Percentiles rank a stretch among this genome's conserved stretches.
These are phyloP conservation scores for Argyra leucocephala DNA, from an alignment of 2,888 invertebrate genomes.

Conservation along the genomic window DNA sequence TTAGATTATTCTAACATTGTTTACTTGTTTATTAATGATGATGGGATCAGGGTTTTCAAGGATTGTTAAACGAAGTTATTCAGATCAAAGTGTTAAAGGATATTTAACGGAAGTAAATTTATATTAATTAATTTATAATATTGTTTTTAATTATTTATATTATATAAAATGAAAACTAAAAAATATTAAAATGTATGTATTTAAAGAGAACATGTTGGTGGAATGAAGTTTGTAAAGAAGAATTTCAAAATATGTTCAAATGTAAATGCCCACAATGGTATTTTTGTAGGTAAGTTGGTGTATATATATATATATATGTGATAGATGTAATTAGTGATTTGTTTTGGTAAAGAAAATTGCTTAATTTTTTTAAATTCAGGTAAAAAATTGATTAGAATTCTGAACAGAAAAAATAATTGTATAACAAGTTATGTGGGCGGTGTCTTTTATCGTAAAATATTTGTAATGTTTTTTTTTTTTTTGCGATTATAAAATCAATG, in stretches of 20 bases:
- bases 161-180: background rate
- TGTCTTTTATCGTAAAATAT: too few species aligned
- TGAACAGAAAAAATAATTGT: too few species aligned
- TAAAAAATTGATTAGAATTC: too few species aligned
- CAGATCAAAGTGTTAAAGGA: conserved; percentile 70
- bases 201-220: conserved; percentile 81
- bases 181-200: conserved; percentile 14
- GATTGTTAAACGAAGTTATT: conserved; percentile 59
- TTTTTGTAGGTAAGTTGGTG: conserved; percentile 54
- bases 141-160: conserved; percentile 7
- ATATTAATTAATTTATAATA: conserved; percentile 19
- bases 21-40: conserved; percentile 25
- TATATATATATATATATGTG: background rate
- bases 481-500: too few species aligned
- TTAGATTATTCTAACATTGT: conserved; percentile 26
- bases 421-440: too few species aligned
- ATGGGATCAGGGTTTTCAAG: conserved; percentile 29
- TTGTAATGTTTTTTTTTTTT: too few species aligned
- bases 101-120: conserved; percentile 81
- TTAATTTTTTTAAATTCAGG: background rate
- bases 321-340: too few species aligned
- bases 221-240: conserved; percentile 88
- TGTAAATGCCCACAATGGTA: conserved; percentile 85
- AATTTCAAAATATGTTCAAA: conserved; percentile 75
- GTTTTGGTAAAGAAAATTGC: background rate